These are phyloP conservation scores for Rhyacophila evoluta DNA, from an alignment of 2,888 invertebrate species.

Conservation along the genomic window DNA sequence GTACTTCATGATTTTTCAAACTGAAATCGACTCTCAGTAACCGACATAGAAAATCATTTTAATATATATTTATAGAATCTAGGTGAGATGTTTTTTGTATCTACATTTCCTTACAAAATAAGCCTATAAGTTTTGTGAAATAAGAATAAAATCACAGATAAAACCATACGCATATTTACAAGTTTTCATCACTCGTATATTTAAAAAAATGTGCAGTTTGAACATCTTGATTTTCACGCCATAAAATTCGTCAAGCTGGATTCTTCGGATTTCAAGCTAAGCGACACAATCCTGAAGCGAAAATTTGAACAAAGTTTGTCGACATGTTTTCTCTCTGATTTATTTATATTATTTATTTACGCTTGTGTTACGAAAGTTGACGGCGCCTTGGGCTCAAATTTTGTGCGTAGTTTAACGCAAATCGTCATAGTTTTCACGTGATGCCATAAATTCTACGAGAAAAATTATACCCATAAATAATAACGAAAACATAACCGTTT, in stretches of 20 bases:
- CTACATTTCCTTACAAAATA: too few relatives aligned
- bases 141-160: too few relatives aligned
- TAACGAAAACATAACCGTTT: too few relatives aligned
- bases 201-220: neutral
- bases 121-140: too few relatives aligned
- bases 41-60: too few relatives aligned
- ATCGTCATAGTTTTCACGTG: neutral
- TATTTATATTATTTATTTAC: conserved; percentile 1
- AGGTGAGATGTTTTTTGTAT: too few relatives aligned
- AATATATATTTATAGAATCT: too few relatives aligned
- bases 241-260: neutral
- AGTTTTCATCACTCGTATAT: too few relatives aligned
- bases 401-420: neutral
- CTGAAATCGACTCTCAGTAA: too few relatives aligned
- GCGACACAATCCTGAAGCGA: neutral
- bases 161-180: too few relatives aligned
- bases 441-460: neutral
- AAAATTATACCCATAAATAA: too few relatives aligned
- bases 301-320: neutral
- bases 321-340: neutral
- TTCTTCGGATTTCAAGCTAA: neutral
- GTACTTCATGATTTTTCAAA: neutral
- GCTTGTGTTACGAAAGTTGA: neutral
- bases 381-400: neutral
- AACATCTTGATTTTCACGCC: neutral